Evolutionary conservation across 2,888 invertebrate species (phyloP), one percentile per base, ranked within the genome.

Genomic region (Neoitamus cyanurus): DNA sequence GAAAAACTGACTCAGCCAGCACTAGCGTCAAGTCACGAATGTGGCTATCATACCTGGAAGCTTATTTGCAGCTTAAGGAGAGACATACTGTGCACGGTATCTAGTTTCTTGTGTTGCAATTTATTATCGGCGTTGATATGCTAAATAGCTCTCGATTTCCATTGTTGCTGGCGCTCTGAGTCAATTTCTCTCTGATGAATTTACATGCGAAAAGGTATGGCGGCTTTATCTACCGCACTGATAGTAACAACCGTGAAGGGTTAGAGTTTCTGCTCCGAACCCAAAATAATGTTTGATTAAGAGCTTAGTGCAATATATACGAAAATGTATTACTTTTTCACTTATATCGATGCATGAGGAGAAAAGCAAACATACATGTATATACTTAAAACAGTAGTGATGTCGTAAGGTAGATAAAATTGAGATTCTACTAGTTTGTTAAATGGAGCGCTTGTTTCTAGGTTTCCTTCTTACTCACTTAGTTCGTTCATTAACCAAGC

Each of bases 61-160:
- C 78, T 78, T 58, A 6, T 15, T 58, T 78, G 31, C 58, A n/a
- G 78, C 34, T 78, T 78, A 58, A 73, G 15, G 9, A 31, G 15
- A 31, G 58, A 13, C 30, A 28, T 31, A 58, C 48, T n/a, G 58
- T 34, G 78, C 48, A 78, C 31, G 28, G 11, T 58, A 58, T 78
- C 31, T 78, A 46, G 48, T 48, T 78, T 78, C 30, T 78, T 31
- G 58, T 58, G 48, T 20, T 78, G 78, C 48, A 78, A 48, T 78
- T 78, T 58, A 78, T 78, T 31, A 15, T 15, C 15, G 7, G 48
- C 78, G 78, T 48, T 78, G 78, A 78, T 78, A 78, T 78, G 78
- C 48, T 78, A 78, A 78, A 20, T 58, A 48, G 48, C 58, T 58
- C 15, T 78, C 30, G 31, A 78, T 78, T 48, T 37, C 20, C 37